A percentile compares a stretch with the other conserved stretches of the same genome.
Conservation (phyloP, 2,888 invertebrate genomes). For the Ethmia dodecea region DNA sequence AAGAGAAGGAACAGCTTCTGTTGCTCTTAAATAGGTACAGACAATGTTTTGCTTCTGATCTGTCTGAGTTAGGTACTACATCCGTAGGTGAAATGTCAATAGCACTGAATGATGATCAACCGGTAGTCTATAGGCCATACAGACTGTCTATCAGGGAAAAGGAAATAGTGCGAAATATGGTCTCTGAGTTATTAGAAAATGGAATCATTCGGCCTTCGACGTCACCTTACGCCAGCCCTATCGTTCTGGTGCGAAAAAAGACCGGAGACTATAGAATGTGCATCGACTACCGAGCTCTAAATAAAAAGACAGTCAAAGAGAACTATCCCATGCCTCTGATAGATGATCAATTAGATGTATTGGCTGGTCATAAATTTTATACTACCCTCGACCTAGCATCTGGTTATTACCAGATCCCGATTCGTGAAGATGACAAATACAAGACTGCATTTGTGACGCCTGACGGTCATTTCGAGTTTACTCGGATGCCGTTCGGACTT, state of each 20-base stretch:
- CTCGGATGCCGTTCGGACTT: constrained; percentile 20
- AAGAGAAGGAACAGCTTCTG: not conserved
- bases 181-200: constrained; percentile 6
- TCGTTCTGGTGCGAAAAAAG: constrained; percentile 11
- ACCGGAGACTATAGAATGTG: constrained; percentile 20
- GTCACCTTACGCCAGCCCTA: constrained; percentile 12
- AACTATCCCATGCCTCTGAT: constrained; percentile 11
- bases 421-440: constrained; percentile 11
- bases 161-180: constrained; percentile 8
- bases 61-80: constrained; percentile 9
- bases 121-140: constrained; percentile 13
- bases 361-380: constrained; percentile 7
- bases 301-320: constrained; percentile 14
- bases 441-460: constrained; percentile 15
- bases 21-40: constrained; percentile 2
- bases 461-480: constrained; percentile 14
- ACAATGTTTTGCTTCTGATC: constrained; percentile 13
- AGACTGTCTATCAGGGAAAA: constrained; percentile 10
- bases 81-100: constrained; percentile 11
- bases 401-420: constrained; percentile 11
- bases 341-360: constrained; percentile 12
- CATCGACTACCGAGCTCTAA: constrained; percentile 15
- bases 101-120: constrained; percentile 8
- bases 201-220: constrained; percentile 8
- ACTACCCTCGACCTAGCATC: constrained; percentile 9